Conservation (phyloP, 2,113 vertebrate species). For the Acrocephalus arundinaceus region DNA sequence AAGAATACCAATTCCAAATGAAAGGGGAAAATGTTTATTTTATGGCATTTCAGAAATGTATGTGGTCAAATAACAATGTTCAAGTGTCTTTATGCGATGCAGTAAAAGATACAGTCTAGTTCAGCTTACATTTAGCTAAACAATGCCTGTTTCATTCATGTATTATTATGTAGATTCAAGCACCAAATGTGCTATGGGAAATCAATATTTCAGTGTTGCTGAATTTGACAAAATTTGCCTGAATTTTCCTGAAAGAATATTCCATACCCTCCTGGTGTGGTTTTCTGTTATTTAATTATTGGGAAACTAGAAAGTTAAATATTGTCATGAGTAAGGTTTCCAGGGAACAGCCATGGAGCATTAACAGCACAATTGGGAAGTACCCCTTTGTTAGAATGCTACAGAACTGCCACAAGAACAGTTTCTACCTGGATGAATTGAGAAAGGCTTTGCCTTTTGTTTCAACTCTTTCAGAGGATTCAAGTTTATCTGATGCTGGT, state of each 20-base stretch:
- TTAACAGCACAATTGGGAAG: background rate
- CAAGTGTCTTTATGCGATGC: background rate
- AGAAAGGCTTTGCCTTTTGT: background rate
- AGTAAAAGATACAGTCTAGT: background rate
- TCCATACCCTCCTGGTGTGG: background rate
- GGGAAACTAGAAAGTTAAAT: background rate
- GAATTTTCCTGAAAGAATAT: background rate
- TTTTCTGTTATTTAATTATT: background rate
- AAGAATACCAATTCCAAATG: background rate
- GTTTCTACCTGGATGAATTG: background rate
- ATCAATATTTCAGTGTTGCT: background rate
- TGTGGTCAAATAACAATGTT: background rate
- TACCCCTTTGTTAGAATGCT: background rate
- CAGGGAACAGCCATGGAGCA: background rate
- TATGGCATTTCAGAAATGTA: background rate
- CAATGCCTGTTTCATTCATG: background rate
- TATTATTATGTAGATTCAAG: background rate
- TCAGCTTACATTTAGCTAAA: background rate
- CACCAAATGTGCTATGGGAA: background rate
- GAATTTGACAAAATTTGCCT: background rate
- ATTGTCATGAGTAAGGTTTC: background rate
- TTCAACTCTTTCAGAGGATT: background rate
- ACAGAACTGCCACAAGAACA: background rate
- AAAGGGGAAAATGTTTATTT: background rate
- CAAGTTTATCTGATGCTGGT: background rate